A percentile compares a stretch with the other conserved stretches of the same genome.
Conservation (phyloP, 35 echinoderm and acorn worm species). For the Acanthaster planci region DNA sequence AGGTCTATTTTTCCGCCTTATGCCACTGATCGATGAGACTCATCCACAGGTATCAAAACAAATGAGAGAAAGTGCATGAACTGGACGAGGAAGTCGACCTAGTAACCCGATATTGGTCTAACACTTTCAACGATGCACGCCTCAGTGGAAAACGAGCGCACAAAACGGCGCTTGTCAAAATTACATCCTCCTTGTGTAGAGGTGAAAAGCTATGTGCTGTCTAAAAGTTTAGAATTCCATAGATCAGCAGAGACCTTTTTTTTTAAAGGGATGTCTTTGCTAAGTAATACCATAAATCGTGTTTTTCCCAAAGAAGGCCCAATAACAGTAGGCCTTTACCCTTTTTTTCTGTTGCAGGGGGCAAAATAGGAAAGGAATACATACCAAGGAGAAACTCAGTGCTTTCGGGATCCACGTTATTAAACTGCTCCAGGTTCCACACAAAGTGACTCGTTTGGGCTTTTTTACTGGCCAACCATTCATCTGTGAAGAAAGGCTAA, state of each 20-base stretch:
- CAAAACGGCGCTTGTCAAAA: no score
- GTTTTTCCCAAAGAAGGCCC: neutral
- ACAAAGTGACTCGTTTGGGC: slow-evolving; percentile 59
- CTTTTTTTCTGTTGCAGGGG: neutral
- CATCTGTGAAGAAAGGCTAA: slow-evolving; percentile 1
- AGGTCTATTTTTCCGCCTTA: no score
- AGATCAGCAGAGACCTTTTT: neutral
- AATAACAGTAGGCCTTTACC: neutral
- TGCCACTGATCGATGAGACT: no score
- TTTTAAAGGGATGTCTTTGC: neutral
- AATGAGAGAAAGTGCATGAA: no score
- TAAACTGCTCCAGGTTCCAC: slow-evolving; percentile 77
- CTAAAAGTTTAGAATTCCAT: no score
- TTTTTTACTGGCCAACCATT: slow-evolving; percentile 78
- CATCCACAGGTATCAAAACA: no score
- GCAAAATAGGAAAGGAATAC: neutral
- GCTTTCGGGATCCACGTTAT: slow-evolving; percentile 51
- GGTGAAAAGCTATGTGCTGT: no score
- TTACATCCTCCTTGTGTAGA: no score
- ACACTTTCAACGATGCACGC: no score
- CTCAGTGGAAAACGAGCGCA: no score
- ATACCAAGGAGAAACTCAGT: slow-evolving; percentile 87
- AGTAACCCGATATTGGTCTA: no score
- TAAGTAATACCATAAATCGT: neutral
- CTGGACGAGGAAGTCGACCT: no score